phyloP scores from a whole-genome alignment of 2,797 vertebrate species.

The Poecilia picta region DNA sequence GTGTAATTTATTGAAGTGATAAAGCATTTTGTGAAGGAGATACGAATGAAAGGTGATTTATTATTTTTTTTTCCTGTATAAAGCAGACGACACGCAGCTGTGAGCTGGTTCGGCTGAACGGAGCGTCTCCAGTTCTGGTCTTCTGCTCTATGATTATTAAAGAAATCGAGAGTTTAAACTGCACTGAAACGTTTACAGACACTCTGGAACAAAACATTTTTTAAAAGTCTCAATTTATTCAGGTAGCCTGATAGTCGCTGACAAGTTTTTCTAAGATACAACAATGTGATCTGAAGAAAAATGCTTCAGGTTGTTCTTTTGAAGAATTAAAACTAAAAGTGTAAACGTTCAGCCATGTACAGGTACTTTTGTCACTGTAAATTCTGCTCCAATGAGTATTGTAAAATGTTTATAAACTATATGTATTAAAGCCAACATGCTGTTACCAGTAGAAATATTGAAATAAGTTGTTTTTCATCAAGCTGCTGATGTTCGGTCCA shows the following conservation, averaged over 20 bases:
- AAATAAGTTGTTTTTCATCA: not conserved
- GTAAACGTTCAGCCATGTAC: constrained; percentile 66
- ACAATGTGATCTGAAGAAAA: constrained; percentile 16
- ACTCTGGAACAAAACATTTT: not conserved
- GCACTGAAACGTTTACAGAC: constrained; percentile 15
- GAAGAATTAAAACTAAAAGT: not conserved
- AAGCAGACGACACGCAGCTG: not conserved
- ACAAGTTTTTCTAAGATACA: constrained; percentile 4
- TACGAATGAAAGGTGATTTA: not conserved
- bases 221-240: constrained; percentile 13
- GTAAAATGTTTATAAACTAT: constrained; percentile 85
- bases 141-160: constrained; percentile 10
- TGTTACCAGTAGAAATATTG: constrained; percentile 65
- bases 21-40: not conserved
- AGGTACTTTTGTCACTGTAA: constrained; percentile 76
- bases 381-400: constrained; percentile 81
- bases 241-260: constrained; percentile 13
- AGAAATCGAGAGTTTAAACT: not conserved
- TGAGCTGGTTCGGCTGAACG: not conserved
- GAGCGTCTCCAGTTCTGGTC: constrained; percentile 14
- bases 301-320: too few relatives aligned
- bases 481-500: not conserved
- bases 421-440: constrained; percentile 79
- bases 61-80: not conserved
- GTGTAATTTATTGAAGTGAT: constrained; percentile 45